Percentiles rank a stretch among this genome's conserved stretches.
Evolutionary conservation across 2,797 vertebrate genomes (phyloP).

Genomic region (Brotula barbata): DNA sequence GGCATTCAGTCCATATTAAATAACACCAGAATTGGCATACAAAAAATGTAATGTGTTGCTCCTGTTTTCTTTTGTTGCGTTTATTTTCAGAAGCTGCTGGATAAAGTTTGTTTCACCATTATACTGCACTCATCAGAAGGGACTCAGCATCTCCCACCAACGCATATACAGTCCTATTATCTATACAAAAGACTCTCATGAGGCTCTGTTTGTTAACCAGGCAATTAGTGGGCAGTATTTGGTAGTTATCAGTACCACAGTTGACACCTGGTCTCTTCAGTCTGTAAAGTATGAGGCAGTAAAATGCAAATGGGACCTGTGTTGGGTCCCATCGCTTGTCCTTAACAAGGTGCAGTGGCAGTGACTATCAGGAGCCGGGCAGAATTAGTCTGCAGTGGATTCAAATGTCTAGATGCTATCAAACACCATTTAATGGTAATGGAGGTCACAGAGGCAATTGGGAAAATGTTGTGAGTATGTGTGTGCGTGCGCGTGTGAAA

Average conservation of each 20-base stretch:
- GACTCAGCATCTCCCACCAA: slow-evolving; percentile 49
- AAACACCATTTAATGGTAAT: slow-evolving; percentile 68
- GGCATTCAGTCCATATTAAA: too few relatives aligned
- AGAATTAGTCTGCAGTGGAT: slow-evolving; percentile 65
- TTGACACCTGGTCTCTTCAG: slow-evolving; percentile 62
- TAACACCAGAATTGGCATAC: too few relatives aligned
- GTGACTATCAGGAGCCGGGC: slow-evolving; percentile 56
- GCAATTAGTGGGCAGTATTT: slow-evolving; percentile 62
- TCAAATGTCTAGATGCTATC: slow-evolving; percentile 75
- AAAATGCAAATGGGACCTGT: slow-evolving; percentile 71
- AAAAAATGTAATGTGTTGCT: too few relatives aligned
- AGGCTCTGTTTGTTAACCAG: slow-evolving; percentile 67
- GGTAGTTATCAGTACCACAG: slow-evolving; percentile 61
- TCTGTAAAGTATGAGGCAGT: slow-evolving; percentile 66
- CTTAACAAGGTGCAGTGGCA: slow-evolving; percentile 72
- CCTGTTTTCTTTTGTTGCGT: too few relatives aligned
- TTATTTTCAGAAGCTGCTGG: slow-evolving; percentile 3
- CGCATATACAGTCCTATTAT: slow-evolving; percentile 53
- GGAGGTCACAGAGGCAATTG: slow-evolving; percentile 69
- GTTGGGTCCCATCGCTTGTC: slow-evolving; percentile 60
- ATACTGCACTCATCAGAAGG: background rate
- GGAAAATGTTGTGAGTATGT: slow-evolving; percentile 42
- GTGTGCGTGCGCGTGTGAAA: slow-evolving; percentile 46
- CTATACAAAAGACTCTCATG: slow-evolving; percentile 67
- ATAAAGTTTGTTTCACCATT: slow-evolving; percentile 26